Conservation (phyloP, 2,797 vertebrate species). For the Onychomys torridus region DNA sequence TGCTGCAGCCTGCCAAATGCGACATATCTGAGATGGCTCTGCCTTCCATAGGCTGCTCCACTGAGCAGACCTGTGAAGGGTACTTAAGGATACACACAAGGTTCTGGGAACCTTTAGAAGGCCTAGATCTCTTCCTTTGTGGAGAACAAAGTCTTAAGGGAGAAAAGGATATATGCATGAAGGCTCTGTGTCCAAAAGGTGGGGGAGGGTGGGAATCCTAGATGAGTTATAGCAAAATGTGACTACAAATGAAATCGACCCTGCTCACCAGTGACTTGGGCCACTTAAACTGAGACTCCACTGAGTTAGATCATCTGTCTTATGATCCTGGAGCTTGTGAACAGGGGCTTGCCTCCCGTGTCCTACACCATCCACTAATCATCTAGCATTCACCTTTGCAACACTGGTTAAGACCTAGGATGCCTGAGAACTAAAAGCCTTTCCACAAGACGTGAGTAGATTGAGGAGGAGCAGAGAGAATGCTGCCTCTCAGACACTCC, state of each 20-base stretch:
- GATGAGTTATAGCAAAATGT: not conserved
- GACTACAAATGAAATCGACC: not conserved
- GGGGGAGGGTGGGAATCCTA: not conserved
- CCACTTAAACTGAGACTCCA: not conserved
- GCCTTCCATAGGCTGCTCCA: not conserved
- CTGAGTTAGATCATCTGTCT: not conserved
- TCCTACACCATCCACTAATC: not conserved
- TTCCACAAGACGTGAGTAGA: not conserved
- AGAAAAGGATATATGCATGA: not conserved
- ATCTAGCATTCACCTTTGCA: not conserved
- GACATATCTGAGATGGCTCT: not conserved
- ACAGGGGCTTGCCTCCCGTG: not conserved
- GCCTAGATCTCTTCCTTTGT: not conserved
- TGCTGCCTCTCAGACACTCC: not conserved
- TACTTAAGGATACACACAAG: not conserved
- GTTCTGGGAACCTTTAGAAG: not conserved
- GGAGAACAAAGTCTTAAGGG: not conserved
- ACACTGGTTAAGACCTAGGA: not conserved
- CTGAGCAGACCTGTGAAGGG: not conserved
- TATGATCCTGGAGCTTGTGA: not conserved
- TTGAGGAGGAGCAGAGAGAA: not conserved
- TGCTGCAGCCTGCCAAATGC: not conserved
- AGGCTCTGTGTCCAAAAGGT: not conserved
- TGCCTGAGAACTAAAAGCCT: not conserved
- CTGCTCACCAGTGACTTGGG: not conserved